Conservation (phyloP, 1,140 invertebrate species). For the Pteromalus puparum region DNA sequence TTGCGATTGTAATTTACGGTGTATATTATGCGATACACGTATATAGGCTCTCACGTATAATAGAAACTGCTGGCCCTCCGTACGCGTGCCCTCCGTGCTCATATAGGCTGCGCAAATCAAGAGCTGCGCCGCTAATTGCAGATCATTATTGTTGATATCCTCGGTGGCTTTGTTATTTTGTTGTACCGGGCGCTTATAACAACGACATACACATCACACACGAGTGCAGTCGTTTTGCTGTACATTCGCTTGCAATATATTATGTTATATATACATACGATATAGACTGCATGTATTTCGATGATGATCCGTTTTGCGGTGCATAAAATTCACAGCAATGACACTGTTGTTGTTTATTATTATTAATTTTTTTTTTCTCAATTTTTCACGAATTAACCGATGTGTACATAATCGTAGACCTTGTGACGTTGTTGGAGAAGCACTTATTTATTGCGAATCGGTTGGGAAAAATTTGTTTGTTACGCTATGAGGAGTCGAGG, state of each 20-base stretch:
- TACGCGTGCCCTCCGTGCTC: background rate
- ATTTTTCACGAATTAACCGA: background rate
- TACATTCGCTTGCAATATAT: background rate
- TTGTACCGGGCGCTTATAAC: background rate
- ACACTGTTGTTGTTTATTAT: background rate
- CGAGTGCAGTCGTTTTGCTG: background rate
- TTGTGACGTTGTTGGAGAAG: background rate
- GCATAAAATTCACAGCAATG: background rate
- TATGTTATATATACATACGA: background rate
- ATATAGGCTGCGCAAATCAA: too few relatives aligned
- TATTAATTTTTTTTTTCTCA: slow-evolving; percentile 2
- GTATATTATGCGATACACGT: too few relatives aligned
- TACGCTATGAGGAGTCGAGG: background rate
- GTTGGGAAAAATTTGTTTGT: background rate
- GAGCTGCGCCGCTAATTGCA: background rate
- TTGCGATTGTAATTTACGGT: slow-evolving; percentile 12
- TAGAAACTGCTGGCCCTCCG: background rate
- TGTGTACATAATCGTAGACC: background rate
- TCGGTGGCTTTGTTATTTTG: background rate
- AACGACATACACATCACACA: background rate
- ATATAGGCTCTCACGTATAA: background rate
- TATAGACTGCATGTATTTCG: background rate
- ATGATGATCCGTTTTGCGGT: background rate
- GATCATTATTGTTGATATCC: background rate
- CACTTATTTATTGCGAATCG: background rate